Conservation (phyloP, 1,140 invertebrate genomes). For the Pantala flavescens region DNA sequence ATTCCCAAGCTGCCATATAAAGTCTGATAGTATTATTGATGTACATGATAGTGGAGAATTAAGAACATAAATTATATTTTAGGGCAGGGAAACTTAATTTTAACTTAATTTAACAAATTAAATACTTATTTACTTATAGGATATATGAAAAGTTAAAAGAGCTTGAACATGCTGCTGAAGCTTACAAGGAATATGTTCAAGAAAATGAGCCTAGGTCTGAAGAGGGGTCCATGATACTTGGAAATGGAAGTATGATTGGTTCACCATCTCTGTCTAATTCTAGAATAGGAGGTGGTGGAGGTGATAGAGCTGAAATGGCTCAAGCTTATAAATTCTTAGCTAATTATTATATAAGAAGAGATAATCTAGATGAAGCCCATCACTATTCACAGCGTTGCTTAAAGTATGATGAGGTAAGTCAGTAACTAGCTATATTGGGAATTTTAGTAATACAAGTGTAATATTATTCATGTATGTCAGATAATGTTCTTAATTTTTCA, state of each 20-base stretch:
- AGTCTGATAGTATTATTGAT: too few species aligned
- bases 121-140: conserved; percentile 31
- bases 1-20: too few species aligned
- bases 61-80: too few species aligned
- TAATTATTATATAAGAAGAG: conserved; percentile 75
- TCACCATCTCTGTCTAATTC: not conserved
- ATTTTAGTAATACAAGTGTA: not conserved
- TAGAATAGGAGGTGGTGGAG: conserved; percentile 27
- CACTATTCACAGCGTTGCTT: conserved; percentile 89
- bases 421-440: not conserved
- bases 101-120: too few species aligned
- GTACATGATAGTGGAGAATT: too few species aligned
- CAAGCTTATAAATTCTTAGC: conserved; percentile 83
- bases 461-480: not conserved
- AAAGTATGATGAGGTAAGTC: conserved; percentile 58
- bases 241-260: not conserved
- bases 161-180: conserved; percentile 76
- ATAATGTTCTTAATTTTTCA: not conserved
- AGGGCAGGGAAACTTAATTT: too few species aligned
- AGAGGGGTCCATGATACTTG: conserved; percentile 19
- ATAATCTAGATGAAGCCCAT: conserved; percentile 73
- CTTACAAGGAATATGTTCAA: conserved; percentile 81
- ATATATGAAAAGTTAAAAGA: conserved; percentile 81
- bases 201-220: conserved; percentile 48
- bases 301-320: conserved; percentile 67